phyloP scores from a whole-genome alignment of 2,888 invertebrate species.

The Myopa tessellatipennis region DNA sequence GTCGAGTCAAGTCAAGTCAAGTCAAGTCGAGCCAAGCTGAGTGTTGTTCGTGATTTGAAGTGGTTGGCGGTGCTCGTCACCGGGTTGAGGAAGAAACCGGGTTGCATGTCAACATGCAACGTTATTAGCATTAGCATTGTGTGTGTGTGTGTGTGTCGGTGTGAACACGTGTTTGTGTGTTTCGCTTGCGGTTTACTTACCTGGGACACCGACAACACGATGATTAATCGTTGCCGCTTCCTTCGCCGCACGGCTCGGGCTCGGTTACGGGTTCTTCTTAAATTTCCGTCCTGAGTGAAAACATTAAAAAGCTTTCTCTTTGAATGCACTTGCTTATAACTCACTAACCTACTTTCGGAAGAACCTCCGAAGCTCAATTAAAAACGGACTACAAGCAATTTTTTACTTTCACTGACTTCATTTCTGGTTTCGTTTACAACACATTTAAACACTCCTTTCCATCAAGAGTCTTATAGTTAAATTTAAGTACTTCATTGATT shows the following conservation, averaged over 20 bases:
- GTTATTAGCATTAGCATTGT: constrained; percentile 29
- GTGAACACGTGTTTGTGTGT: constrained; percentile 9
- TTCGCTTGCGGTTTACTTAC: constrained; percentile 23
- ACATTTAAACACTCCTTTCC: too few relatives aligned
- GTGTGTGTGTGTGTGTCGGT: not conserved
- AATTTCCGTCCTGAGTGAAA: too few relatives aligned
- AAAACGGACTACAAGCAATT: not conserved
- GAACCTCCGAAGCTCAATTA: too few relatives aligned
- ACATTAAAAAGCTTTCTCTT: too few relatives aligned
- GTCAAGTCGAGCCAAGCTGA: constrained; percentile 29
- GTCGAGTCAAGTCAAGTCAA: not conserved
- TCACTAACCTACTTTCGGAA: constrained; percentile 6
- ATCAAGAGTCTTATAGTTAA: too few relatives aligned
- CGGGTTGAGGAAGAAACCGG: constrained; percentile 6
- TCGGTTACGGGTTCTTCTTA: too few relatives aligned
- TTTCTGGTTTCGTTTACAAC: not conserved
- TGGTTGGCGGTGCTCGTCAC: not conserved
- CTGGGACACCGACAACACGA: constrained; percentile 21
- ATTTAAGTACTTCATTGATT: too few relatives aligned
- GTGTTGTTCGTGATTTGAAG: not conserved
- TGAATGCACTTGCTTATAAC: not conserved
- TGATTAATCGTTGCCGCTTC: constrained; percentile 26
- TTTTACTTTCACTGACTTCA: not conserved
- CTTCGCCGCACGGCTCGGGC: not conserved
- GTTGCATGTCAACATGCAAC: constrained; percentile 40